phyloP scores from a whole-genome alignment of 2,888 invertebrate genomes.

The Frankliniella intonsa region DNA sequence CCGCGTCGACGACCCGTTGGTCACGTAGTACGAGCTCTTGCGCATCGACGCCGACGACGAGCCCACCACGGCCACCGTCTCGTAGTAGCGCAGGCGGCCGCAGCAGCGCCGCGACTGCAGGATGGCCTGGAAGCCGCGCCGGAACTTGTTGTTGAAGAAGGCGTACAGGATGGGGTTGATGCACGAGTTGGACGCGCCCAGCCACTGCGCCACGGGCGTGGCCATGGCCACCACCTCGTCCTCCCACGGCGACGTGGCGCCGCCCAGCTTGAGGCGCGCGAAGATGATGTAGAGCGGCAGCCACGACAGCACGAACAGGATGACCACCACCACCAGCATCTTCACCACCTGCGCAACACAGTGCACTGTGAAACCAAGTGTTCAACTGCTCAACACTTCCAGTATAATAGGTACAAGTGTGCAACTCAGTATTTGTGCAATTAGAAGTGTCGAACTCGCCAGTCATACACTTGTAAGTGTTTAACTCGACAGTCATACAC shows the following conservation, averaged over 20 bases:
- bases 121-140: conserved; percentile 83
- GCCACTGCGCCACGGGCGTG: conserved; percentile 86
- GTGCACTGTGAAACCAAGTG: no score
- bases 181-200: conserved; percentile 91
- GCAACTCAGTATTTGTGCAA: no score
- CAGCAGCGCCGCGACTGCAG: conserved; percentile 81
- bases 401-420: no score
- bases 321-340: conserved; percentile 89
- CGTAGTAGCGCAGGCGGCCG: conserved; percentile 78
- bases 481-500: no score
- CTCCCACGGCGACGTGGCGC: conserved; percentile 68
- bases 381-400: no score
- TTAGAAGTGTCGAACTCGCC: no score
- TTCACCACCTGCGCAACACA: conserved; percentile 67
- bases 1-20: conserved; percentile 56
- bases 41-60: conserved; percentile 74
- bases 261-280: conserved; percentile 78
- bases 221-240: conserved; percentile 74
- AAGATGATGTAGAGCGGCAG: conserved; percentile 86
- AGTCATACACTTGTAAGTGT: no score
- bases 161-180: conserved; percentile 90
- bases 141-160: conserved; percentile 90
- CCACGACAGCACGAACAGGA: conserved; percentile 91
- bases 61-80: conserved; percentile 72
- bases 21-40: conserved; percentile 80